Evolutionary conservation across 2,797 vertebrate species (phyloP).

Genomic region (Sebastiscus albofasciatus): DNA sequence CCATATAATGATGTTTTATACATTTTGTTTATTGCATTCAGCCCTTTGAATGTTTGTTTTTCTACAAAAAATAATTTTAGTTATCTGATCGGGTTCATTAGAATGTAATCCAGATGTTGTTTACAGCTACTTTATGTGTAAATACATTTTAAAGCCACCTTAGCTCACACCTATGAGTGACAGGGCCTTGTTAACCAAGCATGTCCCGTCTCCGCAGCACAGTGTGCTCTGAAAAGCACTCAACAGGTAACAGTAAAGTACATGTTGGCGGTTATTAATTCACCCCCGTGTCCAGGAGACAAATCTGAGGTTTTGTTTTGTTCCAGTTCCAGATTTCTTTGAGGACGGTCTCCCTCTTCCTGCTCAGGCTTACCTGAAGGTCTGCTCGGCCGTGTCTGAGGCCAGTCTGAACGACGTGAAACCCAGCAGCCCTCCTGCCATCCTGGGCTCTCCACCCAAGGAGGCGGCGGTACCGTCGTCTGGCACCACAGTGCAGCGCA

Average conservation of each 20-base stretch:
- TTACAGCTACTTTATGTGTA: not conserved
- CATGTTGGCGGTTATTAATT: not conserved
- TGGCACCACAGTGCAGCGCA: conserved; percentile 81
- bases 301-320: not conserved
- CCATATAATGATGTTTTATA: not conserved
- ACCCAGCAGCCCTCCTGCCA: conserved; percentile 43
- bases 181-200: no score
- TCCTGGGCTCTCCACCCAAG: conserved; percentile 55
- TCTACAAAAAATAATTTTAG: not conserved
- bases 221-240: not conserved
- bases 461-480: conserved; percentile 46
- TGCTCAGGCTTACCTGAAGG: conserved; percentile 84
- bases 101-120: not conserved
- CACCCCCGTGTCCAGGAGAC: not conserved
- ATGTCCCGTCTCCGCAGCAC: no score
- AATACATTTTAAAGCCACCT: not conserved
- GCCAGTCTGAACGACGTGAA: conserved; percentile 70
- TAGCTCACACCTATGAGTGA: not conserved
- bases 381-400: conserved; percentile 81
- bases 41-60: not conserved
- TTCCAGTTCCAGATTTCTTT: conserved; percentile 80
- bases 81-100: not conserved
- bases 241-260: not conserved
- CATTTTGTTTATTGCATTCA: not conserved
- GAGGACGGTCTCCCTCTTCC: conserved; percentile 82